Conservation (phyloP, 2,888 invertebrate species). For the Phyto melanocephala region DNA sequence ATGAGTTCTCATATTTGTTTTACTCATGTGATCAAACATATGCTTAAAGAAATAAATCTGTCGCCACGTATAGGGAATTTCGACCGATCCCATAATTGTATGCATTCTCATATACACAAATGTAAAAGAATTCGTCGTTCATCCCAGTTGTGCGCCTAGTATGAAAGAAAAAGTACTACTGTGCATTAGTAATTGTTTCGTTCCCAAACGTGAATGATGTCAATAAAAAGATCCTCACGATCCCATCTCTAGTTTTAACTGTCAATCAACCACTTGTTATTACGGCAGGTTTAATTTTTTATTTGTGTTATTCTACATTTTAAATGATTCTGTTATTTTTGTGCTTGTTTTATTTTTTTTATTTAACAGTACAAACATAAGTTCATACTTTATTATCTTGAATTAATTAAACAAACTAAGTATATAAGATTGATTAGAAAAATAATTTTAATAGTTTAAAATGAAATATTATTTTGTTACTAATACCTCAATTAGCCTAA, state of each 20-base stretch:
- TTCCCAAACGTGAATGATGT: too few species aligned
- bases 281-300: constrained; percentile 11
- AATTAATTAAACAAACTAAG: constrained; percentile 4
- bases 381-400: background rate
- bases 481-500: constrained; percentile 45
- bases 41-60: too few species aligned
- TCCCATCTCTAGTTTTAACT: background rate
- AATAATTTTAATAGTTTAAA: background rate
- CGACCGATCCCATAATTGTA: too few species aligned
- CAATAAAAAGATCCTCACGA: too few species aligned
- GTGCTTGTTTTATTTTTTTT: background rate
- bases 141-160: too few species aligned
- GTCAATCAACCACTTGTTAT: constrained; percentile 25
- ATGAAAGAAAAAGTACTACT: too few species aligned
- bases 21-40: too few species aligned
- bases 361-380: background rate
- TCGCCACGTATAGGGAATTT: too few species aligned
- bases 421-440: constrained; percentile 52
- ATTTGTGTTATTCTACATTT: background rate
- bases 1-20: too few species aligned
- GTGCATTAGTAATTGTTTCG: too few species aligned
- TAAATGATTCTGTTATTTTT: constrained; percentile 3
- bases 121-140: too few species aligned
- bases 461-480: constrained; percentile 43
- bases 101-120: too few species aligned